Conservation (phyloP, 2,113 vertebrate species). For the Sphaerodactylus townsendi region DNA sequence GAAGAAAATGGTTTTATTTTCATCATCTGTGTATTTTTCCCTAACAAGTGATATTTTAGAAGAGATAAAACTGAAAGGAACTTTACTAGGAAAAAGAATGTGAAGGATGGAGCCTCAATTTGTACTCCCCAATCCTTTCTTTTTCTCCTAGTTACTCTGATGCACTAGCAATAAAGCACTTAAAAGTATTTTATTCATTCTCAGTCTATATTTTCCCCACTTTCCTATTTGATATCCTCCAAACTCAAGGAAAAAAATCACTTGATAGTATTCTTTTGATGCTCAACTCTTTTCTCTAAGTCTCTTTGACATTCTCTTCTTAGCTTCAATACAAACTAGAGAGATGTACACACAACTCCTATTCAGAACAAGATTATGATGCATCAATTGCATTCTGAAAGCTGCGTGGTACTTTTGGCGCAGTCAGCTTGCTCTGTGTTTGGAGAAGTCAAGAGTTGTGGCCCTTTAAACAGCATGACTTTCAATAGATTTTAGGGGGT, state of each 20-base stretch:
- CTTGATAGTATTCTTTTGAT: slow-evolving; percentile 41
- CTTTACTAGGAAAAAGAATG: slow-evolving; percentile 3
- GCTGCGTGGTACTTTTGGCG: slow-evolving; percentile 1
- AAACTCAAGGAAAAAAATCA: neutral
- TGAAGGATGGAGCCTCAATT: slow-evolving; percentile 9
- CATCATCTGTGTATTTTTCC: neutral
- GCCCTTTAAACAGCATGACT: neutral
- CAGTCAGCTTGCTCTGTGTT: neutral
- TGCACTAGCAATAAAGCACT: slow-evolving; percentile 27
- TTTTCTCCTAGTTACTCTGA: slow-evolving; percentile 33
- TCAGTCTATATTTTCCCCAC: slow-evolving; percentile 3
- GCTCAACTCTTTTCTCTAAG: slow-evolving; percentile 7
- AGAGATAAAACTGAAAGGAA: slow-evolving; percentile 23
- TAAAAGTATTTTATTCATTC: slow-evolving; percentile 29
- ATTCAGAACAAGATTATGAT: slow-evolving; percentile 11
- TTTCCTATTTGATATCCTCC: slow-evolving; percentile 29
- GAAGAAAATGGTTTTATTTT: slow-evolving; percentile 26
- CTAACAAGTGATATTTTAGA: slow-evolving; percentile 6
- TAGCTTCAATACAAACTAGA: neutral
- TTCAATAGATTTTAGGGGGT: neutral
- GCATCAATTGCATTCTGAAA: slow-evolving; percentile 11
- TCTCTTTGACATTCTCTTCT: slow-evolving; percentile 23
- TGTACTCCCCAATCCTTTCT: slow-evolving; percentile 18
- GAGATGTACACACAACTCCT: slow-evolving; percentile 15
- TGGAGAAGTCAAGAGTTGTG: neutral